phyloP scores from a whole-genome alignment of 1,140 invertebrate genomes.

The Solenopsis fugax region DNA sequence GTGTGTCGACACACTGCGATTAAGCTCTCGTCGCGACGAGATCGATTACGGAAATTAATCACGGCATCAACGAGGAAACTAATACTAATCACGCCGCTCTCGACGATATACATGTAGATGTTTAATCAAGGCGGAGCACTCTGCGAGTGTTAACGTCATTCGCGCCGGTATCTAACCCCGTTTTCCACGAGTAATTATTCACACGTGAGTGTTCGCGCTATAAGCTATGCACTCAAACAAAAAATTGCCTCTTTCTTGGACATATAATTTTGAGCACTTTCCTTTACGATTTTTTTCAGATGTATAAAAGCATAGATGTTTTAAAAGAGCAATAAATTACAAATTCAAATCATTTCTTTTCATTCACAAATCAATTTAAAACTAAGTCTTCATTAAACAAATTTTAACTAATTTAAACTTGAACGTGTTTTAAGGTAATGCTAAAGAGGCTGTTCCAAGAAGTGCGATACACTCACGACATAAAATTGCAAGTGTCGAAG shows the following conservation, averaged over 20 bases:
- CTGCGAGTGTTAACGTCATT: slow-evolving; percentile 41
- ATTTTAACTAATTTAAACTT: not conserved
- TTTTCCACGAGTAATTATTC: slow-evolving; percentile 50
- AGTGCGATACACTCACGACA: not conserved
- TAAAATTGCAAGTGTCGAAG: not conserved
- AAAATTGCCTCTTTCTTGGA: slow-evolving; percentile 9
- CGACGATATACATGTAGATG: slow-evolving; percentile 36
- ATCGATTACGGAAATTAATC: slow-evolving; percentile 60
- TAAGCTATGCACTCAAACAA: not conserved
- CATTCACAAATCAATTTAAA: slow-evolving; percentile 7
- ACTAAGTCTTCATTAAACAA: not conserved
- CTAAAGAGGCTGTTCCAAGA: not conserved
- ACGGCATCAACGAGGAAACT: slow-evolving; percentile 23
- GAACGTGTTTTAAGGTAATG: not conserved
- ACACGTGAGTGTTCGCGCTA: slow-evolving; percentile 9
- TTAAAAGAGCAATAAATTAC: not conserved
- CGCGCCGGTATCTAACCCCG: slow-evolving; percentile 7
- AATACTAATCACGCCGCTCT: slow-evolving; percentile 48
- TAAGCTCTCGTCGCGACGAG: slow-evolving; percentile 45
- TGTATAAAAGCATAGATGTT: not conserved
- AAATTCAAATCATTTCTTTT: not conserved
- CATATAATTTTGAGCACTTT: not conserved
- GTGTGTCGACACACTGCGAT: slow-evolving; percentile 38
- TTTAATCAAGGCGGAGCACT: slow-evolving; percentile 42
- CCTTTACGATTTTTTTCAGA: not conserved